These are phyloP conservation scores for Neodiprion pinetum DNA, from an alignment of 1,140 invertebrate genomes.

Conservation along the genomic window DNA sequence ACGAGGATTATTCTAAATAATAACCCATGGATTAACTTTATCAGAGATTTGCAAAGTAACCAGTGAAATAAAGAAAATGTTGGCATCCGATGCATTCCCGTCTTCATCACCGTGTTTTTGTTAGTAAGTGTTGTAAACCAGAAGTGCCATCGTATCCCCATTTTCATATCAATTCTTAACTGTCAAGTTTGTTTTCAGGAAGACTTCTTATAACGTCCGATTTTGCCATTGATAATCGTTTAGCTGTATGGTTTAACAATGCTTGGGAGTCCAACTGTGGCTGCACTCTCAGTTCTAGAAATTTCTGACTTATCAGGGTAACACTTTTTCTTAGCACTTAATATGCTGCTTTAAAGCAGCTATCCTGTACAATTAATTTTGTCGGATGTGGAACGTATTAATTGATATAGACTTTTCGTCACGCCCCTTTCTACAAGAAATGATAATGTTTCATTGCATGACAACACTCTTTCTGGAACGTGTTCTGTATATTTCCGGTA, in stretches of 20 bases:
- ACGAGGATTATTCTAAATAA: conserved; percentile 44
- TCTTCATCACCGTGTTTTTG: conserved; percentile 39
- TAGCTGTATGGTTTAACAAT: conserved; percentile 34
- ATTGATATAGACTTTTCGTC: conserved; percentile 15
- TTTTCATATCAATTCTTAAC: conserved; percentile 40
- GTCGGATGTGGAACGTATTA: not conserved
- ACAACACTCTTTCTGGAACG: conserved; percentile 9
- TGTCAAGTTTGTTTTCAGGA: conserved; percentile 20
- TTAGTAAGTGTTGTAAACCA: conserved; percentile 38
- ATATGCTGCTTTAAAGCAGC: conserved; percentile 23
- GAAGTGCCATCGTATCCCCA: conserved; percentile 48
- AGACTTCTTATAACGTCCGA: conserved; percentile 32
- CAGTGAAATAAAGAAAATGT: conserved; percentile 40
- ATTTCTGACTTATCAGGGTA: conserved; percentile 26
- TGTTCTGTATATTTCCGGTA: conserved; percentile 11
- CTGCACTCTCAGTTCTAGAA: conserved; percentile 32
- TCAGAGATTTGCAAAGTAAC: conserved; percentile 38
- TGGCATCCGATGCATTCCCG: conserved; percentile 29
- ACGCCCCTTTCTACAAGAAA: conserved; percentile 9
- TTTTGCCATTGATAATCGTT: conserved; percentile 31
- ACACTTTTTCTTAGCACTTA: conserved; percentile 34
- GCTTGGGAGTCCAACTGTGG: conserved; percentile 26
- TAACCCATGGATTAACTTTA: conserved; percentile 22
- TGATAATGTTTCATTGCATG: conserved; percentile 13
- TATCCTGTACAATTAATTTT: conserved; percentile 13